Percentiles rank a stretch among this genome's conserved stretches.
Evolutionary conservation across 2,888 invertebrate genomes (phyloP).

Genomic region (Aspidiotus destructor): DNA sequence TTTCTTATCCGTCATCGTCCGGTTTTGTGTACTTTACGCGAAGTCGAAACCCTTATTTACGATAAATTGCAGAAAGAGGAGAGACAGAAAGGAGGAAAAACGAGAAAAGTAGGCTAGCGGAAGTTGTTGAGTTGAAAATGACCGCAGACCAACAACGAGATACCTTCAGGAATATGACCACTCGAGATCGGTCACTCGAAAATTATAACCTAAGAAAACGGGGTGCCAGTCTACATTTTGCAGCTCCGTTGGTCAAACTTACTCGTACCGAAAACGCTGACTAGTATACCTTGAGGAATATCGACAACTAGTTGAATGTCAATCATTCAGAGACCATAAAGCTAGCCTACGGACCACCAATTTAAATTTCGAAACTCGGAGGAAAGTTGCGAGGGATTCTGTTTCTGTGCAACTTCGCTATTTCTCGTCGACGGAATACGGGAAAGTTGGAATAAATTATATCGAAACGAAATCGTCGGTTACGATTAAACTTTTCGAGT

Average conservation of each 20-base stretch:
- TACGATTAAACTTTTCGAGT: background rate
- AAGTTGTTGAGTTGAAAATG: no score
- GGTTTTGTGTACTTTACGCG: background rate
- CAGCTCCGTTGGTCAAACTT: no score
- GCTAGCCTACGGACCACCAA: background rate
- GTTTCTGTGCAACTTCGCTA: background rate
- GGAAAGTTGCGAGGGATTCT: background rate
- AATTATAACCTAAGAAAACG: no score
- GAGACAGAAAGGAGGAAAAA: no score
- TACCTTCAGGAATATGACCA: no score
- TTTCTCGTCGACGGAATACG: background rate
- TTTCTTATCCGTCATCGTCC: background rate
- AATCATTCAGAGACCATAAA: conserved; percentile 4
- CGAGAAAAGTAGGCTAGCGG: no score
- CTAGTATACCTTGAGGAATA: background rate
- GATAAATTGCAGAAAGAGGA: background rate
- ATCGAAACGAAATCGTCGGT: background rate
- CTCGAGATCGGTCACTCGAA: no score
- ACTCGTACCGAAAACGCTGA: background rate
- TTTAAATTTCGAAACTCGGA: background rate
- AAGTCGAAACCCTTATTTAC: background rate
- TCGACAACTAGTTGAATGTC: background rate
- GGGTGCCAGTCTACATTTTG: no score
- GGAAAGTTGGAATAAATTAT: conserved; percentile 2
- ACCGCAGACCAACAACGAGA: no score